Evolutionary conservation across 2,113 vertebrate genomes (phyloP).

Genomic region (Regulus satrapa): DNA sequence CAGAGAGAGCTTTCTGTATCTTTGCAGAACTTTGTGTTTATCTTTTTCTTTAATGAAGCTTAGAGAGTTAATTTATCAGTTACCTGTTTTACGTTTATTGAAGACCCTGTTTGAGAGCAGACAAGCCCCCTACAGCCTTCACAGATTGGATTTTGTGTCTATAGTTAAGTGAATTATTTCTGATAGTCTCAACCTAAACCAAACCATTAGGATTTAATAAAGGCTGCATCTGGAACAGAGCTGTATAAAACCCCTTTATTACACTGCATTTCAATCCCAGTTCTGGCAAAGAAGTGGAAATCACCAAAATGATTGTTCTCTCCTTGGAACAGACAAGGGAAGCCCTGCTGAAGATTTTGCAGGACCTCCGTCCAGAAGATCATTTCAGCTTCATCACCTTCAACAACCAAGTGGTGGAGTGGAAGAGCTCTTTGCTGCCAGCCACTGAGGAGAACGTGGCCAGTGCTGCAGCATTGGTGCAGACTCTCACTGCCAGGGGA

Average conservation of each 20-base stretch:
- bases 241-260: not conserved
- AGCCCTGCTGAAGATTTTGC: constrained; percentile 72
- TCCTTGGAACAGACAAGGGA: constrained; percentile 58
- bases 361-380: constrained; percentile 65
- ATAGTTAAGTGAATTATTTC: not conserved
- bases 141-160: not conserved
- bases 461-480: constrained; percentile 9
- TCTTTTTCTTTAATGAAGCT: not conserved
- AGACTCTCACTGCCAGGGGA: constrained; percentile 50
- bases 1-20: not conserved
- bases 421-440: constrained; percentile 48
- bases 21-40: not conserved
- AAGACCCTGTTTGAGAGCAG: not conserved
- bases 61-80: not conserved
- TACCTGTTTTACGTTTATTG: not conserved
- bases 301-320: not conserved
- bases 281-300: not conserved
- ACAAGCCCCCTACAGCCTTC: not conserved
- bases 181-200: not conserved
- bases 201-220: not conserved
- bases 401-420: not conserved
- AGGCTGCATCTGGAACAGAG: not conserved
- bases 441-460: constrained; percentile 47
- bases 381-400: constrained; percentile 66
- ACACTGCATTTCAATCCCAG: not conserved